Base-by-base conservation (phyloP, 92 coral and sea anemone species). In the Epizoanthus scotinus region DNA sequence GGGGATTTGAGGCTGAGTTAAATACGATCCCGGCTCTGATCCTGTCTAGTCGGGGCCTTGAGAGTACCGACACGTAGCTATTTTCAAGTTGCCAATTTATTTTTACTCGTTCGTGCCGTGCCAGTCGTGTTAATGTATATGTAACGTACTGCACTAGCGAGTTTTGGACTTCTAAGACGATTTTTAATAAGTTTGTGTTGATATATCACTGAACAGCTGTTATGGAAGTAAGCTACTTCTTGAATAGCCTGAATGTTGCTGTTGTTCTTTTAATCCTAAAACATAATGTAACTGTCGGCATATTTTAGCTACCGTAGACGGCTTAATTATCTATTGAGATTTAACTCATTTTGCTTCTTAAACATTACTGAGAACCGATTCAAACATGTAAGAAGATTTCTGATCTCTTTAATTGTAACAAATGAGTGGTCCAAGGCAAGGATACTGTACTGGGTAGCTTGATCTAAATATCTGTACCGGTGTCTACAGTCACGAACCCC, bases 1-100 rank as follows among this genome's bases (percentile, higher is more conserved):
- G 67, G 13, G 44, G 55, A 57, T 73, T 68, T 58, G 68, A 26
- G 67, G 67, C 68, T 57, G 15, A 26, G 54, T 42, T 75, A 40
- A 59, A 75, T 59, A 40, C 15, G n/a, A 27, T 59, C 10, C 40
- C 9, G 56, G 9, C 52, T 9, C 13, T 21, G n/a, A 27, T 59
- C n/a, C 40, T n/a, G 56, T 47, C 52, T 47, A 47, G 52, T 22
- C 28, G 64, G 63, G 55, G 38, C 25, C 18, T 20, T 9, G 63
- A 38, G 26, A 27, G 29, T 36, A 36, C 54, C 0, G 6, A 38
- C 19, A 72, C 59, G 17, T 75, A 6, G 40, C 56, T 34, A 31
- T n/a, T 75, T n/a, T n/a, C n/a, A 34, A 24, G 19, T 67, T 75
- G 34, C 28, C 52, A 26, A 14, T 15, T 28, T 71, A 19, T 60